Conservation (phyloP, 2,888 invertebrate species). For the Tupiocoris notatus region DNA sequence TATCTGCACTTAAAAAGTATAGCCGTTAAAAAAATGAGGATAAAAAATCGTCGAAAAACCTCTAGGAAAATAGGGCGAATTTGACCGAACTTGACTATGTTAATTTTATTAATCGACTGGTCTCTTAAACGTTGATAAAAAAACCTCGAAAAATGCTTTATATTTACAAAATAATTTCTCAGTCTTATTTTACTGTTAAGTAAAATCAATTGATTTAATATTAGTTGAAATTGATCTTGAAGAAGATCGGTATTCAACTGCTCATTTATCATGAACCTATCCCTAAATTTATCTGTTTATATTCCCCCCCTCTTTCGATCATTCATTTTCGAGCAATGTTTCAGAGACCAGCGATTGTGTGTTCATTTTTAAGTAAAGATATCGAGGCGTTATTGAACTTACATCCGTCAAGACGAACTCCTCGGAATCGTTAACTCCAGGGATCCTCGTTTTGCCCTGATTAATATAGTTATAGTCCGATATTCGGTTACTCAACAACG, state of each 20-base stretch:
- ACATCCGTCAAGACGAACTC: conserved; percentile 85
- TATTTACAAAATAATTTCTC: no score
- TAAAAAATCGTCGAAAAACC: no score
- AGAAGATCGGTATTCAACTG: no score
- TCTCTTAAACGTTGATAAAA: neutral
- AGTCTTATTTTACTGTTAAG: neutral
- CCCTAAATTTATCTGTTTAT: no score
- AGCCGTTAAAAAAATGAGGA: neutral
- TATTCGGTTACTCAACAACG: conserved; percentile 61
- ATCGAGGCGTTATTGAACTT: conserved; percentile 58
- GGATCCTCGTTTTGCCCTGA: conserved; percentile 93
- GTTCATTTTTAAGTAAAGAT: conserved; percentile 31
- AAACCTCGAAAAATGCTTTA: neutral
- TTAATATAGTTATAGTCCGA: conserved; percentile 71
- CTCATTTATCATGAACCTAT: no score
- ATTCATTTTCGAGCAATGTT: no score
- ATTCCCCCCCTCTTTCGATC: no score
- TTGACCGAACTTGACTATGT: no score
- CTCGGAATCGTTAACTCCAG: conserved; percentile 89
- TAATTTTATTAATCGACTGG: neutral
- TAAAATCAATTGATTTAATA: neutral
- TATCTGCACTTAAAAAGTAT: conserved; percentile 25
- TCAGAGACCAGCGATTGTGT: no score
- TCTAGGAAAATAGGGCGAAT: neutral
- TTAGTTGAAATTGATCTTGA: no score